Conservation (phyloP, 2,797 vertebrate genomes). For the Peromyscus melanophrys region DNA sequence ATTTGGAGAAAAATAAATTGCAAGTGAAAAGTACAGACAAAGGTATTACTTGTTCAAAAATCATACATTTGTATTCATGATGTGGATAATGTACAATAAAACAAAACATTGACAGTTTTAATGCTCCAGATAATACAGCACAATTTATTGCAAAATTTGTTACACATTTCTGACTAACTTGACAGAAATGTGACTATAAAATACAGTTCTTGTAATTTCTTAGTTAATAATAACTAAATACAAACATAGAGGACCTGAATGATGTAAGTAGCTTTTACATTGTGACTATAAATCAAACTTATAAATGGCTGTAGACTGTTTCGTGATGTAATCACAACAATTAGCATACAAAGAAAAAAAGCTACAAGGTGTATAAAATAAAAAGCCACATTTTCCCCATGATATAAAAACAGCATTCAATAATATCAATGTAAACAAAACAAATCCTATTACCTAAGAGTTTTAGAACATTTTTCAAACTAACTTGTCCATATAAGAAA, state of each 20-base stretch:
- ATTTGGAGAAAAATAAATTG: not conserved
- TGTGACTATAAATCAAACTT: not conserved
- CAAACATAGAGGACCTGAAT: not conserved
- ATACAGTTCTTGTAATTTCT: not conserved
- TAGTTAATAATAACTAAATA: not conserved
- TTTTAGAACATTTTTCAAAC: not conserved
- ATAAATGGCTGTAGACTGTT: not conserved
- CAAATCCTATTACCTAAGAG: not conserved
- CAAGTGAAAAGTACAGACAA: not conserved
- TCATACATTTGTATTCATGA: not conserved
- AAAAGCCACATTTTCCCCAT: not conserved
- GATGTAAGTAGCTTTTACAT: not conserved
- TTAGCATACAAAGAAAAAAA: not conserved
- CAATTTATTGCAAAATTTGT: not conserved
- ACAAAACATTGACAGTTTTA: not conserved
- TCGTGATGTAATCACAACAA: not conserved
- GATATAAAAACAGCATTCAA: not conserved
- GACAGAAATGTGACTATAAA: not conserved
- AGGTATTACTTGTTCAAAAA: not conserved
- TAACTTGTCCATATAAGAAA: not conserved
- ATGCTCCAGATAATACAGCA: not conserved
- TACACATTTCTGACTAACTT: not conserved
- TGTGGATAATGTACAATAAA: not conserved
- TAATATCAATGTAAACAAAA: not conserved
- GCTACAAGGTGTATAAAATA: not conserved